Base-by-base conservation (phyloP, 2,888 invertebrate species). In the Trilocha varians region DNA sequence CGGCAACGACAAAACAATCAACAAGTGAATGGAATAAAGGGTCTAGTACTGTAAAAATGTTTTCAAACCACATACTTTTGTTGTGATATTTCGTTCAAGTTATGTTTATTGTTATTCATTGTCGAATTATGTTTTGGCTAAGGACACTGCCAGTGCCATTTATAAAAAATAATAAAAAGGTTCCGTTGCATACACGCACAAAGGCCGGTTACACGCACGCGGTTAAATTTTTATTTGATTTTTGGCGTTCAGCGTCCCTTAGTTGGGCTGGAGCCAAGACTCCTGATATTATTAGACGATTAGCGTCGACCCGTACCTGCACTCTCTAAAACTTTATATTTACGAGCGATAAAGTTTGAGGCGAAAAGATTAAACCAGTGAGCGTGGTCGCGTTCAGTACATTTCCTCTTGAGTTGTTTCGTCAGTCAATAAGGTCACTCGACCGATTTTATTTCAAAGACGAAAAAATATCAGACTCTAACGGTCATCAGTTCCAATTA, bases 221-320 rank as follows among this genome's bases (percentile, higher is more conserved):
- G 25, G 25, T 39, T 42, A 34, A 42, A 37, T 15, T 39, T 42
- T 42, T 38, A 34, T 42, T 38, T 44, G 38, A 57, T 65, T 63
- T 63, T 65, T 59, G 51, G 59, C 55, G 52, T 54, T 55, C 47
- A 52, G 51, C 66, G 67, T 62, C 65, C 65, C 62, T 67, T 65
- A 57, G 53, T 65, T 72, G 79, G 83, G 70, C 61, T 59, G 48
- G 58, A 59, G 82, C 83, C 83, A 83, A 79, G 66, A 62, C 50
- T 53, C 52, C 65, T 64, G 71, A 71, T 83, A 83, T 82, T 78
- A 80, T 79, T 83, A 83, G 83, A 76, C 66, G 63, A 75, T 75
- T 73, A 72, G 64, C 70, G 61, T 60, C 55, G 55, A 51, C 60
- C 59, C 53, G 62, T 82, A 82, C 83, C 79, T 82, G 78, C 52